Evolutionary conservation across 2,113 vertebrate genomes (phyloP).

Genomic region (Tylochromis polylepis): DNA sequence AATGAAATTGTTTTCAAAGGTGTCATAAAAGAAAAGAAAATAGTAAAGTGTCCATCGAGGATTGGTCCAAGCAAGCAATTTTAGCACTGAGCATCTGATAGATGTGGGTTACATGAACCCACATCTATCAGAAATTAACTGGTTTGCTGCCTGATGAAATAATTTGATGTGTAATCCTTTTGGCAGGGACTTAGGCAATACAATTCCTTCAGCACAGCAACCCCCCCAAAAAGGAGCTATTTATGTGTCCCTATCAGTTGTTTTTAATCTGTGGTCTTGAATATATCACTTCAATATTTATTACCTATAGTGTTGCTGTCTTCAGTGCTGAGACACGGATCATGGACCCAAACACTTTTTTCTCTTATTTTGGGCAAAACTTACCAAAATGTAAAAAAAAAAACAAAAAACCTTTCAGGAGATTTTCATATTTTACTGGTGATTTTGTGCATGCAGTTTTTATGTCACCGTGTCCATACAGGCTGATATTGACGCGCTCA

Average conservation of each 20-base stretch:
- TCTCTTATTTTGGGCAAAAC: neutral
- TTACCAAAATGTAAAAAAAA: no score
- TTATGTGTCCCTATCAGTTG: neutral
- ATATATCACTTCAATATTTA: neutral
- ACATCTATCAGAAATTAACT: no score
- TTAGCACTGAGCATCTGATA: neutral
- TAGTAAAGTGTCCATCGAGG: conserved; percentile 9
- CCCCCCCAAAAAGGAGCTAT: neutral
- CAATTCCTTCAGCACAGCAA: neutral
- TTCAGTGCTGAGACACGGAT: neutral
- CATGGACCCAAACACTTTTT: neutral
- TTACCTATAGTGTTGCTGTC: neutral
- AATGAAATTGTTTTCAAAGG: neutral
- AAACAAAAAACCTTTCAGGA: neutral
- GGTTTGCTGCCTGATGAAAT: conserved; percentile 4
- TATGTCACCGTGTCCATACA: neutral
- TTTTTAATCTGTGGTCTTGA: neutral
- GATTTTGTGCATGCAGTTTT: neutral
- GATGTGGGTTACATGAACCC: neutral
- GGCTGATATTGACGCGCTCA: neutral
- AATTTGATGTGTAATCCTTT: conserved; percentile 2
- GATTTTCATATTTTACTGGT: neutral
- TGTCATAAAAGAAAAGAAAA: neutral
- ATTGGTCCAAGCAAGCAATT: neutral
- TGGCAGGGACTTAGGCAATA: neutral